phyloP scores from a whole-genome alignment of 2,113 vertebrate species.

The Actenoides lindsayi region DNA sequence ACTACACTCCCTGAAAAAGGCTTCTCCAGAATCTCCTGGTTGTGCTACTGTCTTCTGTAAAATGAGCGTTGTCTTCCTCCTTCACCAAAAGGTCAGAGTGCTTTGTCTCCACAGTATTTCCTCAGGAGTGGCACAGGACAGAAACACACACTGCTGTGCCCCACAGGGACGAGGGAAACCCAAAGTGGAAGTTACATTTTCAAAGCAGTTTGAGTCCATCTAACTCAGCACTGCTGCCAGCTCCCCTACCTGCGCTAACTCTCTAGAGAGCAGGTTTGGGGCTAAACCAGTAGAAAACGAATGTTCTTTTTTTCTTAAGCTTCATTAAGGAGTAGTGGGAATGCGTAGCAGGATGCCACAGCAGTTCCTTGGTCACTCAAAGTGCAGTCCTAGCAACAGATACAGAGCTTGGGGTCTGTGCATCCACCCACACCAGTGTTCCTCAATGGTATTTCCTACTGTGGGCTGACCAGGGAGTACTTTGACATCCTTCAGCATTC shows the following conservation, averaged over 20 bases:
- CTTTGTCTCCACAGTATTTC: neutral
- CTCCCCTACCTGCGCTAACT: neutral
- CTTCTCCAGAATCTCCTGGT: neutral
- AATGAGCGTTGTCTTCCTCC: neutral
- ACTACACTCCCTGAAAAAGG: neutral
- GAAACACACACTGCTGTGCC: neutral
- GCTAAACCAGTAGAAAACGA: neutral
- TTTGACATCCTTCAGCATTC: neutral
- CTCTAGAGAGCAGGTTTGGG: neutral
- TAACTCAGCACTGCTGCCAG: neutral
- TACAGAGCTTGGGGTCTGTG: rapidly evolving
- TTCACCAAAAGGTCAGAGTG: neutral
- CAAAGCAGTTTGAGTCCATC: neutral
- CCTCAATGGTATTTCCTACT: neutral
- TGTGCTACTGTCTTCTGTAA: neutral
- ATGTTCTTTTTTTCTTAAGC: neutral
- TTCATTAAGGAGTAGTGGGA: neutral
- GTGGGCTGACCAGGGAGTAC: neutral
- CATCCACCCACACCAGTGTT: neutral
- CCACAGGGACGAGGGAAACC: neutral
- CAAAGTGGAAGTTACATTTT: neutral
- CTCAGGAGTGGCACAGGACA: neutral
- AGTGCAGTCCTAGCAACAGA: neutral
- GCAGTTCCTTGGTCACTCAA: neutral
- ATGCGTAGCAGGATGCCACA: neutral